phyloP scores from a whole-genome alignment of 2,797 vertebrate species.

The Pantherophis vulpinus region DNA sequence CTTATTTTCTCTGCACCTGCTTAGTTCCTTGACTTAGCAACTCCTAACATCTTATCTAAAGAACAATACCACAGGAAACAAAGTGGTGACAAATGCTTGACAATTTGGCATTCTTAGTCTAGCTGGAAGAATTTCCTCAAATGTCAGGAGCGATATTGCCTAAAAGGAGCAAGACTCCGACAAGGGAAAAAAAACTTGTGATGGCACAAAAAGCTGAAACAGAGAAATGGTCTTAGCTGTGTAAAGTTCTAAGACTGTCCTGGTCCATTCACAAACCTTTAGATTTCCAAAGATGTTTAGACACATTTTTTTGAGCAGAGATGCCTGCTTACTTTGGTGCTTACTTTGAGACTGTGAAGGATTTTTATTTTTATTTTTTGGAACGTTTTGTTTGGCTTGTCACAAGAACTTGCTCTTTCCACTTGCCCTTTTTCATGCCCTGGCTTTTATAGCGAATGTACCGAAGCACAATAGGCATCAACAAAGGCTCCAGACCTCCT shows the following conservation, averaged over 20 bases:
- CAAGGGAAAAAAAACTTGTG: neutral
- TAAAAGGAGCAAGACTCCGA: neutral
- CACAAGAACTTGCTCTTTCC: neutral
- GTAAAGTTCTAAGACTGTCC: neutral
- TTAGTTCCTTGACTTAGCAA: neutral
- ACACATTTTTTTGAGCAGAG: neutral
- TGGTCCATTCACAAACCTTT: neutral
- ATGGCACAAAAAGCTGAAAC: neutral
- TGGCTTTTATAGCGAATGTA: neutral
- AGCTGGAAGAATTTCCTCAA: neutral
- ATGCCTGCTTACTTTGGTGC: neutral
- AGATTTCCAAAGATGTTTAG: neutral
- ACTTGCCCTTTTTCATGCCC: neutral
- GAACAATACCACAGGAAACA: neutral
- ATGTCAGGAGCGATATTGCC: neutral
- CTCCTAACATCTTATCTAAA: neutral
- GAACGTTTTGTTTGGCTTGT: neutral
- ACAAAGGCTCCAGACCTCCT: neutral
- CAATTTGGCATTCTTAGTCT: neutral
- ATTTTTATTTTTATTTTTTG: too few species aligned
- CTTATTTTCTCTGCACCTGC: neutral
- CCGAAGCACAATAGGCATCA: slow-evolving; percentile 1
- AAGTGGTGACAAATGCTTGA: neutral
- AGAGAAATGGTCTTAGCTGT: neutral
- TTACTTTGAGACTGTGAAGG: neutral